Base-by-base conservation (phyloP, 2,797 vertebrate species). In the Tokudaia tokunoshimensis region DNA sequence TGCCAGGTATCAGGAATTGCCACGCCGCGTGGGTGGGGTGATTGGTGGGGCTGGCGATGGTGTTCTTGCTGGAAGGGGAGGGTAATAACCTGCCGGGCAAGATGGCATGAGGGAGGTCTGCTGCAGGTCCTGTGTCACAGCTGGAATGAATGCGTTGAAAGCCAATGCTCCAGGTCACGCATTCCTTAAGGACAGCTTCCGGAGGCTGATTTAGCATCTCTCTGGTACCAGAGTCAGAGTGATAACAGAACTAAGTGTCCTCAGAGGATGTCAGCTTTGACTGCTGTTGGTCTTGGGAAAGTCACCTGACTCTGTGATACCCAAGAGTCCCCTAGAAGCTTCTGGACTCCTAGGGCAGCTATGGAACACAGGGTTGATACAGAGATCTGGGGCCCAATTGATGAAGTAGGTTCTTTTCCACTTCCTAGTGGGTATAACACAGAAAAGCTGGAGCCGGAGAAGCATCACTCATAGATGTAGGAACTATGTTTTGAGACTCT, bases 141-240 rank as follows among this genome's bases (percentile, higher is more conserved):
- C 55, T 76, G 81, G 91, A 79, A 78, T 11, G 78, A 41, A 41
- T 34, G 29, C 44, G 9, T 19, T 8, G 52, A 94, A 86, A 67
- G 44, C 83, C 72, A 90, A 1, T 3, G 50, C 92, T 76, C 24
- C n/a, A 0, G 7, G 94, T 59, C 78, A 84, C 65, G 75, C 90
- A 92, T 86, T 80, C 31, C 92, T 95, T 83, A 88, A 88, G 92
- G 82, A 14, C 1, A 34, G 75, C 63, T 87, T 93, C 89, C 31
- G 0, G 41, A 72, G 76, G 59, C 65, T 85, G 72, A 93, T 91
- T 57, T 79, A 26, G 78, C 70, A 31, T 80, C 70, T 79, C 79
- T n/a, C 37, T 70, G 6, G 41, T 41, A 26, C 17, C 29, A 31
- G n/a, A n/a, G 44, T n/a, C 37, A 89, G n/a, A 75, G 34, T 24